Evolutionary conservation across 2,888 invertebrate species (phyloP).

Genomic region (Patella ulyssiponensis): DNA sequence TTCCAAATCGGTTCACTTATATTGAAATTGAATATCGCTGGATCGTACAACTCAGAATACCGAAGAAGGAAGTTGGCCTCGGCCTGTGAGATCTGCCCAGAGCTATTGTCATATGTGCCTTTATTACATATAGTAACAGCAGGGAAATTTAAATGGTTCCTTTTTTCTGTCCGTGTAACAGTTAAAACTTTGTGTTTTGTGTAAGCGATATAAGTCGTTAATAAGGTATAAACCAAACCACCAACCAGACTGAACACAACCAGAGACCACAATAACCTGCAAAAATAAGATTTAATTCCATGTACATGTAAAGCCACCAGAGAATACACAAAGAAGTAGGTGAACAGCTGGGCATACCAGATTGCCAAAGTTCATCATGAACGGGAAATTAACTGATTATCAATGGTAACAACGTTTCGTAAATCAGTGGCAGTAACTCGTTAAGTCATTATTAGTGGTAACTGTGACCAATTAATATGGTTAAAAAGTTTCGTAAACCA

Average conservation of each 20-base stretch:
- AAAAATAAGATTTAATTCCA: background rate
- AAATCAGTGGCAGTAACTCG: too few relatives aligned
- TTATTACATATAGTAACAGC: background rate
- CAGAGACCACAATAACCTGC: background rate
- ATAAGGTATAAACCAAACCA: background rate
- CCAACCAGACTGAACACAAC: background rate
- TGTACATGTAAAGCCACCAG: too few relatives aligned
- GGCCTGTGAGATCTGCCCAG: background rate
- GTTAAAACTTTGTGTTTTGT: background rate
- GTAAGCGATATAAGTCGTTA: background rate
- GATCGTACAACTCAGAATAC: background rate
- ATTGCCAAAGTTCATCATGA: too few relatives aligned
- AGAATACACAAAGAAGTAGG: too few relatives aligned
- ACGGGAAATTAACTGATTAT: too few relatives aligned
- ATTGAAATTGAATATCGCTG: background rate
- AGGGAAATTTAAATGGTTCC: background rate
- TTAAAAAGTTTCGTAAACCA: too few relatives aligned
- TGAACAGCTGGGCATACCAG: too few relatives aligned
- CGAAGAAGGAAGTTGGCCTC: background rate
- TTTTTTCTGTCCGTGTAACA: background rate
- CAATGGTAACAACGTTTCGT: too few relatives aligned
- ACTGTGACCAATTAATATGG: too few relatives aligned
- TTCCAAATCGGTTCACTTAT: background rate
- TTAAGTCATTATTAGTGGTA: too few relatives aligned
- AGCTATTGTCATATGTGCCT: background rate